Evolutionary conservation across 2,888 invertebrate genomes (phyloP), one percentile per base, ranked within the genome.

Genomic region (Labia minor): DNA sequence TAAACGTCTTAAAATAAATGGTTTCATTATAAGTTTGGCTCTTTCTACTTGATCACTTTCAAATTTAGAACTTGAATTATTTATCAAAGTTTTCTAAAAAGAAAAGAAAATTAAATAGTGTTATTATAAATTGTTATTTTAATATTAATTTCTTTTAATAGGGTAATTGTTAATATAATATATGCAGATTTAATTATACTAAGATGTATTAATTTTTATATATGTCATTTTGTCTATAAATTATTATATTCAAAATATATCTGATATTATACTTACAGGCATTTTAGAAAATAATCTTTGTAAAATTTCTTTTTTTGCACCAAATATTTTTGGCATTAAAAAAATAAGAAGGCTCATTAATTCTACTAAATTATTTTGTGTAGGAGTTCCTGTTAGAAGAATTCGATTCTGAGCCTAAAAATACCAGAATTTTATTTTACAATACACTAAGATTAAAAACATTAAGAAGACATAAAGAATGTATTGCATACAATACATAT

Each of bases 261-360:
- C n/a, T n/a, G n/a, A n/a, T n/a, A 26, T 26, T 4, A 11, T 63
- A 78, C 83, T 80, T 74, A 85, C 85, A 3, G 68, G 69, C 18
- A 83, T 88, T 77, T 89, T 91, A 66, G 89, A 87, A 78, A 96
- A 96, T 72, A 95, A 81, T 72, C 85, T 88, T 77, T 93, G 95
- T 19, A 96, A 82, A 72, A 92, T 90, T 0, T 92, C 89, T 0
- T 89, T 87, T 78, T 92, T 93, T 16, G 89, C 89, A 63, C 87
- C 87, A 80, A 97, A 96, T 81, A 96, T 87, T 72, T 93, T 87
- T 0, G 96, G 96, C 95, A 97, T 95, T 21, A 96, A 93, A 77
- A 98, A 98, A 73, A 92, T 91, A 19, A 98, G 81, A 37, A 98
- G 79, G 0, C 96, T 96, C 90, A 98, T 96, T 70, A 98, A 80